These are phyloP conservation scores for Sorex fumeus DNA, from an alignment of 2,113 vertebrate genomes.

Conservation along the genomic window DNA sequence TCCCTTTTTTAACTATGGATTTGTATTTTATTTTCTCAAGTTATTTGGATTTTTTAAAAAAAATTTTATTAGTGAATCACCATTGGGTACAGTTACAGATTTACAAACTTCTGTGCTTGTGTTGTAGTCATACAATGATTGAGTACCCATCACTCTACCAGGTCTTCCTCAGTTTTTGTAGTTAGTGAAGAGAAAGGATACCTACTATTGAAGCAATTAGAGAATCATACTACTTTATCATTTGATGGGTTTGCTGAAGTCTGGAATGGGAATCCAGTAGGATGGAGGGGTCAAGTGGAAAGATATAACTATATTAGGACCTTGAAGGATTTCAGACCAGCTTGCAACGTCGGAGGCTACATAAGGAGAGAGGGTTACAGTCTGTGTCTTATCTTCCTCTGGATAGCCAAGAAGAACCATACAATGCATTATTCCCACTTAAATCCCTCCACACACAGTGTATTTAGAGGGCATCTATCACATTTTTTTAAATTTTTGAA, in stretches of 20 bases:
- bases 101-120: too few species aligned
- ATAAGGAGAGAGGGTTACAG: background rate
- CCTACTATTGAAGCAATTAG: background rate
- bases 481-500: background rate
- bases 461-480: background rate
- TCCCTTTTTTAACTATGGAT: too few species aligned
- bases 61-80: too few species aligned
- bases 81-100: too few species aligned
- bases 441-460: background rate
- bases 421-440: background rate
- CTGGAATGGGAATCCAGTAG: background rate
- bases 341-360: background rate
- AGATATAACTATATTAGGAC: background rate
- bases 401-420: background rate
- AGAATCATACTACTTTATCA: background rate
- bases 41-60: too few species aligned
- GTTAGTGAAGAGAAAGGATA: constrained; percentile 22
- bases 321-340: constrained; percentile 5
- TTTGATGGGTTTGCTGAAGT: background rate
- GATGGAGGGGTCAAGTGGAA: background rate
- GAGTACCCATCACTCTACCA: too few species aligned
- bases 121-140: too few species aligned
- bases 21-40: too few species aligned
- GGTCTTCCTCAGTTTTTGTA: background rate
- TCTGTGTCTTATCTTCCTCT: constrained; percentile 3